These are phyloP conservation scores for Allacma fusca DNA, from an alignment of 2,888 invertebrate species.

Conservation along the genomic window DNA sequence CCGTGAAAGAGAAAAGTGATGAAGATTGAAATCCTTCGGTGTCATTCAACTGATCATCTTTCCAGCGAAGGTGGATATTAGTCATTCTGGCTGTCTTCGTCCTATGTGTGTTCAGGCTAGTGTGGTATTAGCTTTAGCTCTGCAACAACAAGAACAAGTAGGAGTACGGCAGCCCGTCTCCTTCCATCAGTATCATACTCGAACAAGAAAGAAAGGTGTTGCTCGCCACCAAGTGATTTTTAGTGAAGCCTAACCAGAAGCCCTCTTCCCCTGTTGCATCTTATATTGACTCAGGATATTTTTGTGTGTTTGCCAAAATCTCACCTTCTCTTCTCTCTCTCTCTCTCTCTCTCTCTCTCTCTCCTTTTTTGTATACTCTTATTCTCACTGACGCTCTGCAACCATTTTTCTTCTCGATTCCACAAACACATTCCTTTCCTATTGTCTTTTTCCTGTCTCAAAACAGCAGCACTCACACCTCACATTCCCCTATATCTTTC, in stretches of 20 bases:
- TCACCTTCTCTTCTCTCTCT: background rate
- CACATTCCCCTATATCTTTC: no score
- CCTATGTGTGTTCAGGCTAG: background rate
- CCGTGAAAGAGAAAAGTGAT: slow-evolving; percentile 30
- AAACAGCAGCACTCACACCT: no score
- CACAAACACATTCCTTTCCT: no score
- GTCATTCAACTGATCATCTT: slow-evolving; percentile 43
- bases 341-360: background rate
- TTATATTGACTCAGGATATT: slow-evolving; percentile 40
- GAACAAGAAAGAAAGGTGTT: slow-evolving; percentile 37
- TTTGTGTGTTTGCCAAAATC: slow-evolving; percentile 44
- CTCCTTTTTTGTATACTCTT: background rate
- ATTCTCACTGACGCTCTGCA: background rate
- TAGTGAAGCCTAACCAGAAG: background rate
- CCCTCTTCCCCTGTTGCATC: slow-evolving; percentile 39
- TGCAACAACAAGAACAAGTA: slow-evolving; percentile 11
- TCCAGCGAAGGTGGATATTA: slow-evolving; percentile 34
- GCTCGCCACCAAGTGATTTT: slow-evolving; percentile 22
- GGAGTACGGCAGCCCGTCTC: slow-evolving; percentile 1
- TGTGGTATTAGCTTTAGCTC: slow-evolving; percentile 13
- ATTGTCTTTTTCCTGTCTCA: no score
- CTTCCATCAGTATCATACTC: slow-evolving; percentile 3
- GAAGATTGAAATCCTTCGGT: slow-evolving; percentile 32
- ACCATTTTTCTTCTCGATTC: no score
- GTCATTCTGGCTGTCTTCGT: slow-evolving; percentile 20